phyloP scores from a whole-genome alignment of 1,140 invertebrate genomes.

The Colletes latitarsis region DNA sequence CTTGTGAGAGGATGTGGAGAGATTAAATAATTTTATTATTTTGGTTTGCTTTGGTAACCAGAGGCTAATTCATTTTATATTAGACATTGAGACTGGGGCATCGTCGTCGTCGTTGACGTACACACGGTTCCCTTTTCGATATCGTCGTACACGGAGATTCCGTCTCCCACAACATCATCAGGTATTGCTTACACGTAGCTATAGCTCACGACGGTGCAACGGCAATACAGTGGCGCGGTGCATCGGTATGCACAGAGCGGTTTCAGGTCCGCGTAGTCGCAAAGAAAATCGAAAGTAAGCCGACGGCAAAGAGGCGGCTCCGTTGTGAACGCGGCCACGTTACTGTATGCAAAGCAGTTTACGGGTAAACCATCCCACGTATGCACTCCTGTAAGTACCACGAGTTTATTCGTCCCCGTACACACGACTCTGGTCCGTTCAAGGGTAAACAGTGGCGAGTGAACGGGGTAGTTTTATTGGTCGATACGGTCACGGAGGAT shows the following conservation, averaged over 20 bases:
- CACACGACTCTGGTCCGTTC: constrained; percentile 10
- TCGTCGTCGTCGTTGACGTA: neutral
- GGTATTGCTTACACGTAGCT: constrained; percentile 36
- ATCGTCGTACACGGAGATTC: neutral
- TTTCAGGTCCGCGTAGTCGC: constrained; percentile 43
- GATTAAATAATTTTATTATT: no score
- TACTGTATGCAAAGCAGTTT: constrained; percentile 73
- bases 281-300: constrained; percentile 73
- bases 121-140: neutral
- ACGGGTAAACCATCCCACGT: constrained; percentile 54
- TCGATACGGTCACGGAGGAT: constrained; percentile 3
- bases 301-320: constrained; percentile 61
- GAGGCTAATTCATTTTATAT: no score
- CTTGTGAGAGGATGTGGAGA: no score
- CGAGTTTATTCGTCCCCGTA: constrained; percentile 28
- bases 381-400: constrained; percentile 35
- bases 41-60: no score
- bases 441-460: constrained; percentile 44
- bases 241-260: constrained; percentile 61
- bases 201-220: constrained; percentile 13
- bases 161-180: constrained; percentile 19
- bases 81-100: no score
- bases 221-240: constrained; percentile 35
- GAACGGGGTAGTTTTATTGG: constrained; percentile 53
- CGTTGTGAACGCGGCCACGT: constrained; percentile 56